These are phyloP conservation scores for Characodon lateralis DNA, from an alignment of 2,797 vertebrate species.

Conservation along the genomic window DNA sequence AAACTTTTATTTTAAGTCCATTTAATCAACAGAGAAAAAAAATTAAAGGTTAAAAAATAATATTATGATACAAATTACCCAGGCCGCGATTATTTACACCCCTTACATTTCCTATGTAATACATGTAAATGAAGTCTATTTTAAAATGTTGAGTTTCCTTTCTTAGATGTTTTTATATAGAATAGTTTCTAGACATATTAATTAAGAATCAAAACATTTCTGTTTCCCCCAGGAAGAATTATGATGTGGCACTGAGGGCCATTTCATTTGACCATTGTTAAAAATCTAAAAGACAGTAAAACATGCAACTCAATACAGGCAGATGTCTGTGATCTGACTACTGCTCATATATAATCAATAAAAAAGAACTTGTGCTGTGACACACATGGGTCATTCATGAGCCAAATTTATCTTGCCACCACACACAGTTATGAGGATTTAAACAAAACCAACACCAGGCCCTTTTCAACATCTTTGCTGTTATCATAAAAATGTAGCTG, in stretches of 20 bases:
- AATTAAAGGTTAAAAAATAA: neutral
- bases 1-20: neutral
- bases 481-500: neutral
- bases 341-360: too few species aligned
- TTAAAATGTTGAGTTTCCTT: too few species aligned
- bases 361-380: too few species aligned
- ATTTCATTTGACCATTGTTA: too few species aligned
- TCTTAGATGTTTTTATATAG: neutral
- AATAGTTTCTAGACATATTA: neutral
- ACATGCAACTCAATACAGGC: too few species aligned
- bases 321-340: too few species aligned
- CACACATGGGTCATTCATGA: too few species aligned
- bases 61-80: neutral
- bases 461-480: neutral
- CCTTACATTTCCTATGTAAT: neutral
- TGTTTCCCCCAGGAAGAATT: neutral
- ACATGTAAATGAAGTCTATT: too few species aligned
- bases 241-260: too few species aligned
- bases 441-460: neutral
- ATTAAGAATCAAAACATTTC: neutral
- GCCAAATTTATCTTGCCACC: too few species aligned
- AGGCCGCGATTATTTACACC: neutral
- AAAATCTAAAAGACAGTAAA: too few species aligned
- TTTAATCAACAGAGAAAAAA: neutral
- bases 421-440: too few species aligned